Base-by-base conservation (phyloP, 1,140 invertebrate genomes). In the Ceratitis capitata region DNA sequence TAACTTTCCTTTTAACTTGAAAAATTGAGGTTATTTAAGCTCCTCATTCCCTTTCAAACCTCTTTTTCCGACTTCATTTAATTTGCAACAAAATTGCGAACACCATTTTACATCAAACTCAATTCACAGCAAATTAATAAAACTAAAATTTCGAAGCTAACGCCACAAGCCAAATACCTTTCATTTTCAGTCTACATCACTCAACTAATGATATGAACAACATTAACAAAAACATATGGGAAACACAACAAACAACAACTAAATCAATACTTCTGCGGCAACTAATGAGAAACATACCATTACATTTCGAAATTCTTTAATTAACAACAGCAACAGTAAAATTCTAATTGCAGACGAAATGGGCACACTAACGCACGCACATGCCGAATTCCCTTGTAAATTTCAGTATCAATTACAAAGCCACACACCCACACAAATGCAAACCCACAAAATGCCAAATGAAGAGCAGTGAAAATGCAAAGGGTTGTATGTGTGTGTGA, bases 361-460 rank as follows among this genome's bases (percentile, higher is more conserved):
- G 19, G n/a, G 32, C 39, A 45, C 7, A 35, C 10, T 35, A 19
- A 19, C 35, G n/a, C 2, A 35, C 29, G 39, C 29, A 69, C 58
- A 26, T 23, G 14, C 58, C 39, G 39, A 78, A 78, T 83, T 51
- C 16, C 26, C 51, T 16, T 51, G 19, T 45, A 49, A 83, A 53
- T 29, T 53, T 83, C 26, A 29, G 26, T 83, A 83, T 51, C 29
- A 53, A 83, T 83, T 35, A 83, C 42, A 83, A 89, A 87, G 42
- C 9, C 3, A 56, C 14, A 23, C 61, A n/a, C n/a, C 7, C 69
- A 45, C 69, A 47, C 69, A 45, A 78, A 45, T 78, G 39, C 23
- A 78, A 0, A 26, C 9, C 35, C n/a, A 45, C 39, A 42, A 42
- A 78, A 78, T 35, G 61, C 32, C 26, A 14, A 19, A 16, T 69